phyloP scores from a whole-genome alignment of 2,797 vertebrate species.

The Cynodonichthys magdalenae region DNA sequence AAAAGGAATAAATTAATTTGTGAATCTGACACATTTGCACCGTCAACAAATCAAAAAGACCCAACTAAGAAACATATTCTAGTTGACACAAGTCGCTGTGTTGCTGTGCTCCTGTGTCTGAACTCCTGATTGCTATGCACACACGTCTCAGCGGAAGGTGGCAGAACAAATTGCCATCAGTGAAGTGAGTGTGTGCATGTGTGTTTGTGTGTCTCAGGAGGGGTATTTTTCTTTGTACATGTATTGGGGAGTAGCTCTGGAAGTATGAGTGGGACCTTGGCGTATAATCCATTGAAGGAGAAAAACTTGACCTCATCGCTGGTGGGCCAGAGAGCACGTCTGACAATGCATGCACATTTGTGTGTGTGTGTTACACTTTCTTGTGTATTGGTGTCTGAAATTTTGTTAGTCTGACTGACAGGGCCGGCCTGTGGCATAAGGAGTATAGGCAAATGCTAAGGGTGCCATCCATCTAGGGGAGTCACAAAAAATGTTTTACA shows the following conservation, averaged over 20 bases:
- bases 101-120: constrained; percentile 50
- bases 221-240: constrained; percentile 7
- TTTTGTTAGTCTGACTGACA: constrained; percentile 6
- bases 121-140: constrained; percentile 69
- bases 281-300: constrained; percentile 63
- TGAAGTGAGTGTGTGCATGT: constrained; percentile 37
- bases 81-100: constrained; percentile 45
- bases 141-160: constrained; percentile 64
- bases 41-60: constrained; percentile 49
- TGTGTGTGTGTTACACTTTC: constrained; percentile 25
- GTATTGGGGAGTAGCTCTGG: constrained; percentile 13
- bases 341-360: constrained; percentile 51
- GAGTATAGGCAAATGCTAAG: too few relatives aligned
- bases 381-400: constrained; percentile 22
- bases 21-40: constrained; percentile 41
- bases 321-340: constrained; percentile 52
- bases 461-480: too few relatives aligned
- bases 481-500: too few relatives aligned
- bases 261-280: constrained; percentile 52
- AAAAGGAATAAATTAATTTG: constrained; percentile 41
- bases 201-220: constrained; percentile 14
- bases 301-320: constrained; percentile 63
- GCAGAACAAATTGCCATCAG: constrained; percentile 73
- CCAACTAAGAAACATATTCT: constrained; percentile 49
- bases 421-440: too few relatives aligned